phyloP scores from a whole-genome alignment of 2,888 invertebrate genomes.

The Yponomeuta plumbellus region DNA sequence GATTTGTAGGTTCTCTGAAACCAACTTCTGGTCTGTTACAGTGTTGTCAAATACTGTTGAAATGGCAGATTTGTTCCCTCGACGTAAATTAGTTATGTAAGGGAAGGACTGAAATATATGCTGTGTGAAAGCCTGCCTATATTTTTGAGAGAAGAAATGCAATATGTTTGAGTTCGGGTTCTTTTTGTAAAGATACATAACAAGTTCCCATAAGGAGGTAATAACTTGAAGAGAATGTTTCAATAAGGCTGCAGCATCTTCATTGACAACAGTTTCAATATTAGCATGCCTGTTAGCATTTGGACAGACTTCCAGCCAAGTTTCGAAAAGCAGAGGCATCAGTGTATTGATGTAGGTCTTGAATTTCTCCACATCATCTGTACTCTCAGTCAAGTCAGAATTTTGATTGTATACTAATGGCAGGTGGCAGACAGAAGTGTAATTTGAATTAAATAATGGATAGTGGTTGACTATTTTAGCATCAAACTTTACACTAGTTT shows the following conservation, averaged over 20 bases:
- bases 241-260: slow-evolving; percentile 80
- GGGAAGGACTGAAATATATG: slow-evolving; percentile 78
- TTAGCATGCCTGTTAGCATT: slow-evolving; percentile 49
- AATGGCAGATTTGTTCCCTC: slow-evolving; percentile 31
- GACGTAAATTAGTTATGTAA: slow-evolving; percentile 65
- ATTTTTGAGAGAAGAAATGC: slow-evolving; percentile 70
- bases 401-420: slow-evolving; percentile 62
- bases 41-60: slow-evolving; percentile 38
- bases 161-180: slow-evolving; percentile 57
- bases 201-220: slow-evolving; percentile 72
- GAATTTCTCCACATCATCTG: slow-evolving; percentile 69
- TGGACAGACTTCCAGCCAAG: slow-evolving; percentile 88
- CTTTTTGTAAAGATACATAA: slow-evolving; percentile 47
- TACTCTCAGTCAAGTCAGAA: slow-evolving; percentile 37
- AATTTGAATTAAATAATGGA: slow-evolving; percentile 48
- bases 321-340: slow-evolving; percentile 87
- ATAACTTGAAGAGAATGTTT: slow-evolving; percentile 80
- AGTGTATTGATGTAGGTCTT: slow-evolving; percentile 80
- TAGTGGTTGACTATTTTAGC: slow-evolving; percentile 41
- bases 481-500: slow-evolving; percentile 41
- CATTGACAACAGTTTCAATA: slow-evolving; percentile 70
- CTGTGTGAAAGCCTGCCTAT: slow-evolving; percentile 69
- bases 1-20: slow-evolving; percentile 53
- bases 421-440: slow-evolving; percentile 51
- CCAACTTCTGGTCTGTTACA: slow-evolving; percentile 57